Evolutionary conservation across 2,113 vertebrate species (phyloP).

Genomic region (Astur gentilis): DNA sequence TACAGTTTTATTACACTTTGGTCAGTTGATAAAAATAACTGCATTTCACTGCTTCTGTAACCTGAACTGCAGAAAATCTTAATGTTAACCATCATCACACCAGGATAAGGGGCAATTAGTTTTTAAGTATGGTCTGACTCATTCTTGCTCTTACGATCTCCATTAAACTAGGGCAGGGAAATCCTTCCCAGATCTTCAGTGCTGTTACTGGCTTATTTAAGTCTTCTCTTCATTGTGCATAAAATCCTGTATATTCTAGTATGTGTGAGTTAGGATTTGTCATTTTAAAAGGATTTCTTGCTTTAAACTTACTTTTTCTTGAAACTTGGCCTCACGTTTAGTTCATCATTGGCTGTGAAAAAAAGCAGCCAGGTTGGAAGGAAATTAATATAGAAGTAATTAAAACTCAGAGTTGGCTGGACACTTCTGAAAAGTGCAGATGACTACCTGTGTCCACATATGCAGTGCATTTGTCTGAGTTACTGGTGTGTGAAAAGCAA

Average conservation of each 20-base stretch:
- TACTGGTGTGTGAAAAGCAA: slow-evolving; percentile 49
- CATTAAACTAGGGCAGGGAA: neutral
- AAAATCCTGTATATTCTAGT: neutral
- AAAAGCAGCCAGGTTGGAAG: slow-evolving; percentile 9
- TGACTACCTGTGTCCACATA: slow-evolving; percentile 64
- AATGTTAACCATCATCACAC: neutral
- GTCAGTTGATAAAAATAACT: neutral
- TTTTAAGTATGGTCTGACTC: neutral
- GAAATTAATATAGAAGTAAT: slow-evolving; percentile 43
- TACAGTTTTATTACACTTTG: neutral
- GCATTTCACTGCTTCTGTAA: neutral
- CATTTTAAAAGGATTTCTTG: neutral
- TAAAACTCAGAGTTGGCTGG: slow-evolving; percentile 52
- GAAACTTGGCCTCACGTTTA: neutral
- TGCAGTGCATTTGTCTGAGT: slow-evolving; percentile 49
- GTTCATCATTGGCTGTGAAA: neutral
- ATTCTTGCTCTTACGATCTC: neutral
- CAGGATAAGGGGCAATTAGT: neutral
- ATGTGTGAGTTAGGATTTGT: neutral
- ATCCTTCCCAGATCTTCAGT: neutral
- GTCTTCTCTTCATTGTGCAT: neutral
- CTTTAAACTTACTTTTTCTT: neutral
- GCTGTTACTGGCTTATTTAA: neutral
- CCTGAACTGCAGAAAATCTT: neutral
- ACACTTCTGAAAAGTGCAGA: slow-evolving; percentile 45